Conservation (phyloP, 2,113 vertebrate genomes). For the Sylvia atricapilla region DNA sequence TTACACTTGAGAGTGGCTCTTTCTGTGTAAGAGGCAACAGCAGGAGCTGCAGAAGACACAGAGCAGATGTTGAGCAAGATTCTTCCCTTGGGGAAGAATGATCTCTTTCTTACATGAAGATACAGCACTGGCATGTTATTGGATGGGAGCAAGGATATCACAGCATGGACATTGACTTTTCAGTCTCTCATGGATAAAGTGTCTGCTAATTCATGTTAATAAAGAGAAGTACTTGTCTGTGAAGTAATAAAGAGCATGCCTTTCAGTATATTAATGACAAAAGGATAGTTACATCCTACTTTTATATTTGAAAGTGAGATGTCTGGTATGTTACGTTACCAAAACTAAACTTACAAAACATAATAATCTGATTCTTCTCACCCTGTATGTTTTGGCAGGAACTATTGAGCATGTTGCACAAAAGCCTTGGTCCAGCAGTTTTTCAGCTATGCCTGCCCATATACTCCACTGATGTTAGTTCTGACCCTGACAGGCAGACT, state of each 20-base stretch:
- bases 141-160: neutral
- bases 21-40: neutral
- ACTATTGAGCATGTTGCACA: neutral
- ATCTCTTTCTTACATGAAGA: neutral
- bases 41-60: constrained; percentile 35
- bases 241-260: neutral
- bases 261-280: neutral
- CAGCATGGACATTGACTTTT: neutral
- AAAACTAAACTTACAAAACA: neutral
- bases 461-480: neutral
- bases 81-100: constrained; percentile 2
- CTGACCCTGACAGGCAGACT: neutral
- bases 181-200: neutral
- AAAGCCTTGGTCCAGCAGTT: neutral
- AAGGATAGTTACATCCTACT: neutral
- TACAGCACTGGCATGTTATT: neutral
- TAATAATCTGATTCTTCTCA: neutral
- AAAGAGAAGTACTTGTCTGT: neutral
- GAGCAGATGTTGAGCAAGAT: constrained; percentile 38
- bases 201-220: neutral
- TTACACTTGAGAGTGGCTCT: constrained; percentile 26
- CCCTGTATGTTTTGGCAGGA: neutral
- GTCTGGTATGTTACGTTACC: neutral
- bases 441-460: neutral
- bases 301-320: neutral